phyloP scores from a whole-genome alignment of 1,140 invertebrate species.

The Drosophila truncata region DNA sequence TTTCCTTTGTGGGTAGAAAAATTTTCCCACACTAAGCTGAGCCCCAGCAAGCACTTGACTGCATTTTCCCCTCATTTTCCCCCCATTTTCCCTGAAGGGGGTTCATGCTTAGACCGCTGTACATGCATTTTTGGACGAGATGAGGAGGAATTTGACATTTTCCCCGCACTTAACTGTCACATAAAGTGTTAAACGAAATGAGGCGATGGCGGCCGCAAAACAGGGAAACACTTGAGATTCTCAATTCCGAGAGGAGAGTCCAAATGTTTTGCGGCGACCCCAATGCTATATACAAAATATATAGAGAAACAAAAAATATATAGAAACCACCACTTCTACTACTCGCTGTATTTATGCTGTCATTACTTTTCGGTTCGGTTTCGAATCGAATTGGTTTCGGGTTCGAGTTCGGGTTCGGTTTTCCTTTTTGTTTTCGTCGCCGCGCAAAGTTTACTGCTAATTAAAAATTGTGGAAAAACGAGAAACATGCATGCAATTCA shows the following conservation, averaged over 20 bases:
- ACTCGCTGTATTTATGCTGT: slow-evolving; percentile 75
- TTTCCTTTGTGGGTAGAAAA: slow-evolving; percentile 35
- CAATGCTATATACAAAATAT: slow-evolving; percentile 44
- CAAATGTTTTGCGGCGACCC: slow-evolving; percentile 58
- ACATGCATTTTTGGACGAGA: slow-evolving; percentile 56
- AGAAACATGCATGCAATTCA: slow-evolving; percentile 81
- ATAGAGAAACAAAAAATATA: slow-evolving; percentile 13
- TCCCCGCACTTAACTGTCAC: slow-evolving; percentile 75
- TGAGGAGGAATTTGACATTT: slow-evolving; percentile 75
- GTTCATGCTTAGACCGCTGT: slow-evolving; percentile 38
- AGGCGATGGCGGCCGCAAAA: slow-evolving; percentile 63
- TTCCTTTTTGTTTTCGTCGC: slow-evolving; percentile 45
- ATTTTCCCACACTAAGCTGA: slow-evolving; percentile 67
- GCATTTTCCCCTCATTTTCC: slow-evolving; percentile 5
- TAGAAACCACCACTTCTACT: slow-evolving; percentile 27
- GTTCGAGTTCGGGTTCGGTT: slow-evolving; percentile 58
- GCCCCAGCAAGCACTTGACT: slow-evolving; percentile 59
- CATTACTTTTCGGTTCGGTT: slow-evolving; percentile 77
- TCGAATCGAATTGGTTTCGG: slow-evolving; percentile 67
- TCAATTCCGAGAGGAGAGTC: slow-evolving; percentile 47
- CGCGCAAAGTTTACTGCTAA: slow-evolving; percentile 82
- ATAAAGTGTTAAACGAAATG: slow-evolving; percentile 84
- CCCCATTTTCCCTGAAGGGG: background rate
- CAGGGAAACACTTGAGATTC: slow-evolving; percentile 73
- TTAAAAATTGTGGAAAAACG: slow-evolving; percentile 79